Conservation (phyloP, 2,888 invertebrate species). For the Oxystoma pomonae region DNA sequence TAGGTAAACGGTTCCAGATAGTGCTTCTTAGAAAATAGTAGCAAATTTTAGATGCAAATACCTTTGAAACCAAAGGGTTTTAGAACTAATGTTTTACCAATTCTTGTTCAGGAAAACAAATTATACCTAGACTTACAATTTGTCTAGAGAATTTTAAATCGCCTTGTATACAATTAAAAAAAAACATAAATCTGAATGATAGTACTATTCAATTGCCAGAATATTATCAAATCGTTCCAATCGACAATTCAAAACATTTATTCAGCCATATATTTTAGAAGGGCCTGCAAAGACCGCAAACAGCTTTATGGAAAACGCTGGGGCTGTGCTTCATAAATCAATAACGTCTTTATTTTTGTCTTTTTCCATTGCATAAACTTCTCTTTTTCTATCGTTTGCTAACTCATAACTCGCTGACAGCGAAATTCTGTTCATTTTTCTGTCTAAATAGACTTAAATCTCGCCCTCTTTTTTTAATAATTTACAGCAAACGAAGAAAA, state of each 20-base stretch:
- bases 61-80: no score
- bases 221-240: constrained; percentile 31
- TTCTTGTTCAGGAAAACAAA: no score
- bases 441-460: not conserved
- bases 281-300: constrained; percentile 45
- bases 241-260: constrained; percentile 50
- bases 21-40: no score
- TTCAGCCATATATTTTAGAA: constrained; percentile 49
- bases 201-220: no score
- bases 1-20: no score
- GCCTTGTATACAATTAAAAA: no score
- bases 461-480: not conserved
- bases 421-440: not conserved
- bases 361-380: constrained; percentile 34
- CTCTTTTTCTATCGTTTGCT: constrained; percentile 11
- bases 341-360: constrained; percentile 48
- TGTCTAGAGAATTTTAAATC: no score
- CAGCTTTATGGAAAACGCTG: constrained; percentile 51
- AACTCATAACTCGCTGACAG: constrained; percentile 2
- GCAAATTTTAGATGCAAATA: no score
- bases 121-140: no score
- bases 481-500: not conserved
- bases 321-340: constrained; percentile 57
- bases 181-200: no score
- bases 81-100: no score